Base-by-base conservation (phyloP, 2,888 invertebrate species). In the Sphaeridia pumilis region DNA sequence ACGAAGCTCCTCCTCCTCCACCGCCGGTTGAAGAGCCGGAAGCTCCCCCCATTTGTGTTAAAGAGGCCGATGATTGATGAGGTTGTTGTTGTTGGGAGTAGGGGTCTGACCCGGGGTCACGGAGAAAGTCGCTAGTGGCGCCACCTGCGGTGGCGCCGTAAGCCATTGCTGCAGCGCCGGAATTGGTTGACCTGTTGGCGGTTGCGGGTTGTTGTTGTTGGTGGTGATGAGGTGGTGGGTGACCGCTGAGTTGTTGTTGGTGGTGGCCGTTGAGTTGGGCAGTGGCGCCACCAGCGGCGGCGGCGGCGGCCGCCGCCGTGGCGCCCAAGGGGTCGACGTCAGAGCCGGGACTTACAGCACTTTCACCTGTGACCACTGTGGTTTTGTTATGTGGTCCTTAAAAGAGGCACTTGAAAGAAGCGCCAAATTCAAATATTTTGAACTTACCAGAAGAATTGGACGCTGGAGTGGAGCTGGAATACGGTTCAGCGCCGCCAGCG, bases 101-200 rank as follows among this genome's bases (percentile, higher is more conserved):
- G 20, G 22, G 41, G 34, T 53, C 53, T 42, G 46, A 54, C 52
- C 51, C 50, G 1, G 51, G 51, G 43, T 60, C 63, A 25, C 63
- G 55, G 31, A 58, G 56, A 36, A 60, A 60, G 2, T 82, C 79
- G 1, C 81, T 78, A 14, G 79, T 75, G 58, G 83, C 81, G 4
- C 80, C 77, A 67, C 84, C 84, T 31, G 83, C 83, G 48, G 84
- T 71, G 0, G 83, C 78, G 0, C 84, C 83, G 49, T 83, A 80
- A 70, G 83, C 83, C 70, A 84, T 21, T 68, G 70, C 48, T 68
- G 70, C 58, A 67, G 64, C 51, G 67, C 67, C 55, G 66, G 64
- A 67, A 68, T 69, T 70, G 51, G 69, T 66, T 35, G 68, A 67
- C 24, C 46, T 35, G 35, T 51, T 45, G 21, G 26, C 41, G 7